Conservation (phyloP, 2,888 invertebrate genomes). For the Tridacna crocea region DNA sequence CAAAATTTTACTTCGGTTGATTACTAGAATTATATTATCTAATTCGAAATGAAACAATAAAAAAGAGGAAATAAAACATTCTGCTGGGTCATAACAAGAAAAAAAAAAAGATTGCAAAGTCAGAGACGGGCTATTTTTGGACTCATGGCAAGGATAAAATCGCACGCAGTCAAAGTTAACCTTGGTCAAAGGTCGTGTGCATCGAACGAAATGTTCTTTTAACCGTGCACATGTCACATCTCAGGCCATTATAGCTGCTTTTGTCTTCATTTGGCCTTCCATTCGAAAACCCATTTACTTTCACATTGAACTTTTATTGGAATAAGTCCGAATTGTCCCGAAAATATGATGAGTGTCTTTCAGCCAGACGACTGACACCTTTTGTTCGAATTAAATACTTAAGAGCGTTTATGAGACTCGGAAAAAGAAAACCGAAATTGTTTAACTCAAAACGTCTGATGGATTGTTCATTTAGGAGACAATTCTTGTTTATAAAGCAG, state of each 20-base stretch:
- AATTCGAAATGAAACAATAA: too few relatives aligned
- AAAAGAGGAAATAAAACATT: too few relatives aligned
- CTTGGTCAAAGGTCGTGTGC: slow-evolving; percentile 2
- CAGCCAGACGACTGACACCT: slow-evolving; percentile 59
- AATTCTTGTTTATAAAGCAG: too few relatives aligned
- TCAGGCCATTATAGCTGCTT: slow-evolving; percentile 2
- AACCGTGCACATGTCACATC: slow-evolving; percentile 24
- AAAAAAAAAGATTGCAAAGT: too few relatives aligned
- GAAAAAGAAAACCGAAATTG: too few relatives aligned
- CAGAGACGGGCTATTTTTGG: too few relatives aligned
- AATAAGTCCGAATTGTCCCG: slow-evolving; percentile 12
- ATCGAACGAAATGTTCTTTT: slow-evolving; percentile 9
- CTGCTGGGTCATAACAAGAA: too few relatives aligned
- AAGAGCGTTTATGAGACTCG: slow-evolving; percentile 13
- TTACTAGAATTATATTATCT: too few relatives aligned
- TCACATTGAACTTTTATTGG: slow-evolving; percentile 23
- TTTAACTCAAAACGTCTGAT: too few relatives aligned
- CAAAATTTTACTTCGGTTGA: too few relatives aligned
- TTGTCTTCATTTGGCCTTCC: slow-evolving; percentile 9
- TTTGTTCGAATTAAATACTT: slow-evolving; percentile 59
- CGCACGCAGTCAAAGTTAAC: background rate
- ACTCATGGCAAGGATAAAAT: too few relatives aligned
- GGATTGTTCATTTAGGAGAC: too few relatives aligned
- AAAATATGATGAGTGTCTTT: slow-evolving; percentile 24
- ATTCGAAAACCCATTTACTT: slow-evolving; percentile 22